Base-by-base conservation (phyloP, 2,797 vertebrate species). In the Spinus pinus region DNA sequence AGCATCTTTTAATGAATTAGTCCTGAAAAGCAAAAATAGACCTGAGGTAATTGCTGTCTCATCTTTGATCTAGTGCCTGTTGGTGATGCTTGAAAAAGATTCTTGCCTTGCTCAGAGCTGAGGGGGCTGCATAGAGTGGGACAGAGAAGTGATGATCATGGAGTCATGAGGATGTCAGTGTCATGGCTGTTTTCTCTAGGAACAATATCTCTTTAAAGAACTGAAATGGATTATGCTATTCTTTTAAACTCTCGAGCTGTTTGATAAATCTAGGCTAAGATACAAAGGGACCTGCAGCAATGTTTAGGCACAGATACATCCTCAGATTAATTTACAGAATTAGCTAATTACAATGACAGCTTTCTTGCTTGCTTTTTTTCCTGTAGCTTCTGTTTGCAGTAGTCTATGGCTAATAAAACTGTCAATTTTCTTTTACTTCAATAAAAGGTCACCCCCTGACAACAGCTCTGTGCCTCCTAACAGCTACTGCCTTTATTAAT, bases 401-500 rank as follows among this genome's bases (percentile, higher is more conserved):
- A 94, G 42, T 94, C 90, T 92, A 23, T 93, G 84, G 86, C 97
- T 98, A 98, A 98, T 98, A 97, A 98, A 98, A 98, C 97, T 97
- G 98, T 98, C 98, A 97, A 96, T 98, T 98, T 97, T 97, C 97
- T 97, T 98, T 98, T 97, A 94, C 95, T 97, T 97, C 97, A 97
- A 89, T 97, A 90, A 98, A 98, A 98, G 98, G 97, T 98, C 97
- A 98, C 95, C 96, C 91, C 95, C 94, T 95, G 51, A 98, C 97
- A 98, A 98, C 96, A 97, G 95, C 73, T 87, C 64, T 95, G 93
- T 90, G 91, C 93, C 96, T 97, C 89, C 97, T 97, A 98, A 98
- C 97, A 98, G 97, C 96, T 95, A 97, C 93, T 94, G 97, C 97
- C 97, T 98, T 98, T 98, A 99, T 99, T 98, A 99, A 99, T 99